Percentiles rank a stretch among this genome's conserved stretches.
These are phyloP conservation scores for Mus musculus DNA, from an alignment of 2,113 vertebrate species.

Conservation along the genomic window DNA sequence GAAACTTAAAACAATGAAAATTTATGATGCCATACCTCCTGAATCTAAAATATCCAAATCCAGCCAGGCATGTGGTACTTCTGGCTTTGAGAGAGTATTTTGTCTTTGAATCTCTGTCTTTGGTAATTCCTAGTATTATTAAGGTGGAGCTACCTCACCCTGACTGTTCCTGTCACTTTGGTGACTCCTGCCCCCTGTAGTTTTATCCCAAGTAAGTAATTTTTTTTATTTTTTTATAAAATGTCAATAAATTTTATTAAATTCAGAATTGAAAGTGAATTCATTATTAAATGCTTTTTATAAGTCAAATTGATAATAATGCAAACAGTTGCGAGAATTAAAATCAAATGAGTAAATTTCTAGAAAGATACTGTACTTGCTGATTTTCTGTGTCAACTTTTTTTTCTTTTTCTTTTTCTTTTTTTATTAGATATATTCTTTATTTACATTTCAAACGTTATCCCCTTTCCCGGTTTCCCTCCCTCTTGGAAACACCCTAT, in stretches of 20 bases:
- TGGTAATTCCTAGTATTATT: background rate
- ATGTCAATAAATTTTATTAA: background rate
- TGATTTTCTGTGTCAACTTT: too few species aligned
- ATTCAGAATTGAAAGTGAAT: background rate
- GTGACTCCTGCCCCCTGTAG: background rate
- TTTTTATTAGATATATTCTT: too few species aligned
- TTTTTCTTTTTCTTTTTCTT: too few species aligned
- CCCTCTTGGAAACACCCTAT: too few species aligned
- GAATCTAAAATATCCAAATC: background rate
- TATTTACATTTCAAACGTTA: too few species aligned
- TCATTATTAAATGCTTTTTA: background rate
- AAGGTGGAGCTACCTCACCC: background rate
- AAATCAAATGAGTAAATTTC: background rate
- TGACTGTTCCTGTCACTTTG: background rate
- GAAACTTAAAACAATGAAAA: background rate
- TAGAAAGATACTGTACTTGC: background rate
- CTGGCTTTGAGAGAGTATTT: background rate
- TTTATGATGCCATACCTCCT: background rate
- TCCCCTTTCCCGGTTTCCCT: too few species aligned
- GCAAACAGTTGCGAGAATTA: background rate
- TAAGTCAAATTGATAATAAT: background rate
- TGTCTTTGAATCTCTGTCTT: background rate
- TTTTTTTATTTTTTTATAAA: background rate
- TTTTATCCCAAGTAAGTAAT: background rate
- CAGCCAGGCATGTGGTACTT: background rate